Evolutionary conservation across 2,797 vertebrate genomes (phyloP).

Genomic region (Graptemys geographica): DNA sequence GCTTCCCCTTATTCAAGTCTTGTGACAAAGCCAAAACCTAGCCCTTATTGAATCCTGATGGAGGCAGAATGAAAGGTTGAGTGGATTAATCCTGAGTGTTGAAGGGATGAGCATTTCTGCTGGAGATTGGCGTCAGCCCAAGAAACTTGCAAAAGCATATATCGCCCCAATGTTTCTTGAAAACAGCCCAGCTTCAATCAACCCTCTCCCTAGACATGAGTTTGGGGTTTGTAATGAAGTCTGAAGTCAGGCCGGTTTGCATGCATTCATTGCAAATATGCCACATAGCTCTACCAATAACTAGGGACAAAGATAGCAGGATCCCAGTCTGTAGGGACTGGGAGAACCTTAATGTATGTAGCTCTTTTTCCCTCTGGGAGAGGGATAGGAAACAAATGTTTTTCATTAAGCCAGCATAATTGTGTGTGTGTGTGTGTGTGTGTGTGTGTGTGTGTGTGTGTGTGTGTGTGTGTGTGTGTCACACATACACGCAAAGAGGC

Average conservation of each 20-base stretch:
- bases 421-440: not conserved
- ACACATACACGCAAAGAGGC: not conserved
- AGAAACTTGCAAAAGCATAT: not conserved
- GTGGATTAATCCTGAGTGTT: not conserved
- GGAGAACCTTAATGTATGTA: fast-evolving
- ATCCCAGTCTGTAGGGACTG: not conserved
- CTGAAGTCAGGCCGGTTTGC: not conserved
- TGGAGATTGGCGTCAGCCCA: not conserved
- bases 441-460: too few relatives aligned
- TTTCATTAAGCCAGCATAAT: not conserved
- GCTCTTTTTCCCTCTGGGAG: not conserved
- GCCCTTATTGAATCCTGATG: not conserved
- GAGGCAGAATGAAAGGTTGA: not conserved
- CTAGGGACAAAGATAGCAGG: not conserved
- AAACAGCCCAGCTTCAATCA: not conserved
- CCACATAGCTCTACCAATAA: not conserved
- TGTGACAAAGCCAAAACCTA: not conserved
- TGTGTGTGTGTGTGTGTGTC: too few relatives aligned
- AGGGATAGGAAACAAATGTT: not conserved
- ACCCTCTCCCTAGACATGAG: not conserved
- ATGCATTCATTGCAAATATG: not conserved
- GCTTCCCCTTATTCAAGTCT: not conserved
- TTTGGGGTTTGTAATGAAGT: not conserved
- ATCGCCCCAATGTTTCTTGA: not conserved
- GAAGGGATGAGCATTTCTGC: not conserved